A percentile compares a stretch with the other conserved stretches of the same genome.
phyloP scores from a whole-genome alignment of 2,113 vertebrate species.

The Tachycineta bicolor region DNA sequence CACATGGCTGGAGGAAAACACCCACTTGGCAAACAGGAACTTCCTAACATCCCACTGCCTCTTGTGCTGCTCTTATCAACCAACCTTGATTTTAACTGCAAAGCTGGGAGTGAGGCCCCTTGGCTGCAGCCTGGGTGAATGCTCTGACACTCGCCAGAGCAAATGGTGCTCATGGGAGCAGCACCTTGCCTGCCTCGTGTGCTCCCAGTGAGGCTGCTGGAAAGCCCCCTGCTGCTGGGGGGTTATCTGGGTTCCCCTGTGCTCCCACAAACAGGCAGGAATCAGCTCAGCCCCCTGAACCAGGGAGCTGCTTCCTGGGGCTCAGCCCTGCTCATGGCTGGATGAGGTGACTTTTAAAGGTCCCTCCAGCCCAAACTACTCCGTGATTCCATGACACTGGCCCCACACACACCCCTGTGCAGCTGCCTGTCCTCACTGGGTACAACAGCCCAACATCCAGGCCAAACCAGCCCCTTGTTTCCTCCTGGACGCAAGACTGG shows the following conservation, averaged over 20 bases:
- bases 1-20: not conserved
- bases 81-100: not conserved
- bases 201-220: not conserved
- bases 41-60: not conserved
- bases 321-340: not conserved
- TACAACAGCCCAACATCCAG: not conserved
- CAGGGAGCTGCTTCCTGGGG: not conserved
- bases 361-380: not conserved
- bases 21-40: not conserved
- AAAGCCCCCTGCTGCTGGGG: rapidly evolving
- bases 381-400: rapidly evolving
- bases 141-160: not conserved
- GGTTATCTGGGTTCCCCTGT: rapidly evolving
- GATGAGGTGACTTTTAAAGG: not conserved
- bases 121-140: not conserved
- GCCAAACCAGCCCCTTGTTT: not conserved
- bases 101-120: rapidly evolving
- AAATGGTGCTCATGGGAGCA: rapidly evolving
- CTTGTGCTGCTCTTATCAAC: not conserved
- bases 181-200: not conserved
- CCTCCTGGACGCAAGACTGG: not conserved
- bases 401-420: rapidly evolving
- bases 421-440: not conserved
- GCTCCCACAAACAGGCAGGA: not conserved
- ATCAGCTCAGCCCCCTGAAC: not conserved